These are phyloP conservation scores for Notospermus geniculatus DNA, from an alignment of 1,140 invertebrate genomes.

Conservation along the genomic window DNA sequence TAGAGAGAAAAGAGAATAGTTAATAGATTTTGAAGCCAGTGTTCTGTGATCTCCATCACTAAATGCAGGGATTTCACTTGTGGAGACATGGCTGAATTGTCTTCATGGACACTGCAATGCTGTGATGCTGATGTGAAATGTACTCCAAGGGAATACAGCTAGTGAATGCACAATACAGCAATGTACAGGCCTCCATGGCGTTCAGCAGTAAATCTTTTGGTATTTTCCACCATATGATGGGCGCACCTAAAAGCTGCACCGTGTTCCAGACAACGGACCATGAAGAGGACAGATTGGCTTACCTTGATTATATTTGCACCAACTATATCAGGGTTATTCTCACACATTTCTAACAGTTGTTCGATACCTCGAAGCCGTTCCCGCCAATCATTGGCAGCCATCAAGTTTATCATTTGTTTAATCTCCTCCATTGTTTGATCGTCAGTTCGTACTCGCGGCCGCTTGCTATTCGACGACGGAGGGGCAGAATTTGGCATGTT, in stretches of 20 bases:
- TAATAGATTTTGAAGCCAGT: too few relatives aligned
- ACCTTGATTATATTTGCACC: slow-evolving; percentile 46
- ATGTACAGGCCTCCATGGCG: background rate
- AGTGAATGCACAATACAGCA: too few relatives aligned
- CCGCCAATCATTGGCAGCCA: slow-evolving; percentile 48
- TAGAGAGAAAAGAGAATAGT: slow-evolving; percentile 22
- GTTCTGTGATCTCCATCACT: too few relatives aligned
- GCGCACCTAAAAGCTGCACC: too few relatives aligned
- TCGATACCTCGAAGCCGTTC: slow-evolving; percentile 46
- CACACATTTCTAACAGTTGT: slow-evolving; percentile 43
- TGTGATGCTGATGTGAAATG: too few relatives aligned
- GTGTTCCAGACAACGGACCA: too few relatives aligned
- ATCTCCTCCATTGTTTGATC: slow-evolving; percentile 48
- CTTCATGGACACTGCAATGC: too few relatives aligned
- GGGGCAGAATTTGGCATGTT: slow-evolving; percentile 6
- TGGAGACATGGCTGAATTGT: too few relatives aligned
- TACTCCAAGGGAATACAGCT: too few relatives aligned
- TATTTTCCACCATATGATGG: too few relatives aligned
- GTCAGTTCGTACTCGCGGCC: slow-evolving; percentile 32
- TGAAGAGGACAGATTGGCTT: background rate
- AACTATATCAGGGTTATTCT: slow-evolving; percentile 37
- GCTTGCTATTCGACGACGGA: slow-evolving; percentile 21
- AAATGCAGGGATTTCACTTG: too few relatives aligned
- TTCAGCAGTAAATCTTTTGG: background rate
- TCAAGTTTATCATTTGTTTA: slow-evolving; percentile 36